Evolutionary conservation across 2,113 vertebrate genomes (phyloP).

Genomic region (Syrrhaptes paradoxus): DNA sequence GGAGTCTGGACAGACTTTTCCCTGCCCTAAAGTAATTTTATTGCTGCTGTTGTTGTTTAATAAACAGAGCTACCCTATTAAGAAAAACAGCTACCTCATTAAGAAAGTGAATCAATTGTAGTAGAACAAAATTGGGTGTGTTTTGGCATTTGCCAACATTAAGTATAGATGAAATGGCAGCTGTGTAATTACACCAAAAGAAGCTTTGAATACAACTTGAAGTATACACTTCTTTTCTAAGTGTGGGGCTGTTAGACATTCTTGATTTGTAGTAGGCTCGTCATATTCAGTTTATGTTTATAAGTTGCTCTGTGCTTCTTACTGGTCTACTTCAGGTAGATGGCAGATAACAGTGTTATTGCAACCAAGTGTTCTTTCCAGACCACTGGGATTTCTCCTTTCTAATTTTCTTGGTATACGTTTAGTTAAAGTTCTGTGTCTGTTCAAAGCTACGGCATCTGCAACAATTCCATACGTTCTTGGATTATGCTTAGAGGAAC

Average conservation of each 20-base stretch:
- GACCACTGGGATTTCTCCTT: background rate
- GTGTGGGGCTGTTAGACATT: background rate
- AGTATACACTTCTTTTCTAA: background rate
- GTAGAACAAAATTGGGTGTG: background rate
- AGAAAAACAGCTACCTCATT: background rate
- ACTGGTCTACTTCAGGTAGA: background rate
- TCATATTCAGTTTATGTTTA: background rate
- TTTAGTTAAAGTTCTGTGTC: background rate
- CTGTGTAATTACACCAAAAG: background rate
- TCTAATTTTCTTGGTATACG: background rate
- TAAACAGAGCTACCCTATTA: background rate
- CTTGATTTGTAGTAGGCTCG: background rate
- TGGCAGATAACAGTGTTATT: background rate
- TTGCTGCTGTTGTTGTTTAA: background rate
- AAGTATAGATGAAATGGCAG: background rate
- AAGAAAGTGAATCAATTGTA: background rate
- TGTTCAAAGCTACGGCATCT: background rate
- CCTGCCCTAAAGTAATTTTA: background rate
- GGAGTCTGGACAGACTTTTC: background rate
- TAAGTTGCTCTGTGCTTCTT: background rate
- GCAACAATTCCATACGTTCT: background rate
- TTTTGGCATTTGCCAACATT: background rate
- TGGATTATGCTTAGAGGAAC: background rate
- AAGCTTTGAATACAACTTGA: background rate
- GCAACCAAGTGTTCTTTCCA: background rate